Evolutionary conservation across 37 sponge, comb jelly and placozoan genomes (phyloP), one percentile per base, ranked within the genome.

Genomic region (Eunapius fragilis): DNA sequence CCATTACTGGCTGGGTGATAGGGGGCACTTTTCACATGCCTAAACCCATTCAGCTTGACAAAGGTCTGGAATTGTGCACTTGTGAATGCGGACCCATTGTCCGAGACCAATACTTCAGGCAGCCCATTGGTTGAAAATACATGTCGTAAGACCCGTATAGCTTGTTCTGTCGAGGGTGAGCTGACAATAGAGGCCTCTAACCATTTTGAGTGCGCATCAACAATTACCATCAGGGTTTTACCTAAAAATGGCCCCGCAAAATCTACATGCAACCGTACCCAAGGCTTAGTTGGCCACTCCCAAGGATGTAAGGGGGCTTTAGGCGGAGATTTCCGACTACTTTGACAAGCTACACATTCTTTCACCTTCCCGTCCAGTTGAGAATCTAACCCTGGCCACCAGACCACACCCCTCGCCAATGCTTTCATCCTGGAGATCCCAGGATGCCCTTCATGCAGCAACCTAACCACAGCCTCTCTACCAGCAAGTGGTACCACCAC

Each of bases 351-450:
- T 11, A 25, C 23, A 47, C 84, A 73, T 13, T 9, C 14, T 47
- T 28, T 25, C 0, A 83, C 74, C 71, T 25, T 72, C 2, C 26
- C 67, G 32, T 45, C 67, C 28, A 83, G 2, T 0, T 83, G 14
- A 69, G n/a, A 2, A 71, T 87, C 87, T 9, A 87, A 71, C 31
- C 81, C 81, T 37, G 87, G 87, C 87, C 87, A 87, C 87, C 87
- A 87, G 17, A 77, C 87, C 10, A 73, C 6, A 41, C 75, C 6
- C n/a, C 81, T 80, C 1, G 87, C 81, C 2, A 87, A 19, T 24
- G 30, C 26, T 34, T 87, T 87, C 81, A 80, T 83, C 6, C 34
- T 2, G 3, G 75, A 4, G 14, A 74, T 36, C 38, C 84, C 84
- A 9, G 84, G 87, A 37, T 87, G 87, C 31, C 74, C 81, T 7